Base-by-base conservation (phyloP, 2,888 invertebrate genomes). In the Euplagia quadripunctaria region DNA sequence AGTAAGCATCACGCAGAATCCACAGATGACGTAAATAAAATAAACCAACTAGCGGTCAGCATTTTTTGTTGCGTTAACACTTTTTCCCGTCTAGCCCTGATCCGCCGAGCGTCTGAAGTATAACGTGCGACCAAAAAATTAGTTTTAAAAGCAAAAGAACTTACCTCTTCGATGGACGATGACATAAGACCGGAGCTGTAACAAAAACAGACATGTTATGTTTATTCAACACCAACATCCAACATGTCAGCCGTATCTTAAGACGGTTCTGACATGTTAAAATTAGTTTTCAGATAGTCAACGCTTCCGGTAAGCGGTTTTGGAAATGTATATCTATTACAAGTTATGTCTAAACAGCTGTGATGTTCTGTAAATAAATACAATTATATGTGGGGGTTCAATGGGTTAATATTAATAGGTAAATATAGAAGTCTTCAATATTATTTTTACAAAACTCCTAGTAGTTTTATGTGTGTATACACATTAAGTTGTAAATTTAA, bases 151-250 rank as follows among this genome's bases (percentile, higher is more conserved):
- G 14, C 6, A 31, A 20, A 61, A 69, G 46, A 5, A 91, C 94
- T 93, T 78, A 95, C 95, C 94, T 95, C 95, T 83, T 95, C 95
- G 68, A 95, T 94, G 0, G 95, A 95, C 64, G 94, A 94, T 78
- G 95, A 94, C 88, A 94, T 85, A 71, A 95, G 88, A 17, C 94
- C 94, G 69, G 95, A 94, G 90, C 95, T 95, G 95, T n/a, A 94
- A 95, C 90, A 93, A 91, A 87, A 80, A 79, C 85, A 76, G 81
- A 71, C 41, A 73, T 68, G 72, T 70, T 76, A 74, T 72, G 67
- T 51, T 43, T 61, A 61, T 58, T 31, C 14, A 11, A 49, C 46
- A 49, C 55, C 31, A 17, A 49, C 14, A 55, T 55, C 68, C 68
- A 68, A 68, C 68, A 68, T 68, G 63, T 41, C 70, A 70, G 49